Evolutionary conservation across 1,140 invertebrate genomes (phyloP).

Genomic region (Papilio glaucus): DNA sequence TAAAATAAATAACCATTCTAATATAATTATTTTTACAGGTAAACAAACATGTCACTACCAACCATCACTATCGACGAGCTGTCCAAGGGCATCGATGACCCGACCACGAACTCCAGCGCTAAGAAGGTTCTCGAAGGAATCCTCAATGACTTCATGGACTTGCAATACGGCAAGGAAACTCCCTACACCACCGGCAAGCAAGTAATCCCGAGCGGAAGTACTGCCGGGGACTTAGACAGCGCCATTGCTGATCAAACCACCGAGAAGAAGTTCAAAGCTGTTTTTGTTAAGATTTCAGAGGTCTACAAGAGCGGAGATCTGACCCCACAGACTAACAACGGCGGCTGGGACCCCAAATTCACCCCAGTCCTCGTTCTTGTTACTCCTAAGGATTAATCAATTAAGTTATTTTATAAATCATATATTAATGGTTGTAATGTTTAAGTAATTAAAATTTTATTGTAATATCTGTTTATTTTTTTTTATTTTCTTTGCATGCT

Average conservation of each 20-base stretch:
- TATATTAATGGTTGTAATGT: slow-evolving; percentile 37
- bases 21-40: slow-evolving; percentile 41
- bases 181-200: slow-evolving; percentile 73
- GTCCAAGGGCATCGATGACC: slow-evolving; percentile 57
- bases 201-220: slow-evolving; percentile 59
- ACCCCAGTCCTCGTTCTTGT: slow-evolving; percentile 69
- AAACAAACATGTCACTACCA: slow-evolving; percentile 60
- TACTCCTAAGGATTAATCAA: slow-evolving; percentile 58
- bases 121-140: slow-evolving; percentile 73
- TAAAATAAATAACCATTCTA: not conserved
- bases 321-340: slow-evolving; percentile 57
- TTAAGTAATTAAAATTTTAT: slow-evolving; percentile 38
- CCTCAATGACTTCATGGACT: slow-evolving; percentile 74
- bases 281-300: slow-evolving; percentile 65
- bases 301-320: slow-evolving; percentile 64
- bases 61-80: slow-evolving; percentile 67
- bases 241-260: slow-evolving; percentile 50
- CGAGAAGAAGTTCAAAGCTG: slow-evolving; percentile 61
- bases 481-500: not conserved
- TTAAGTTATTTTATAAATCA: slow-evolving; percentile 36
- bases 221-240: slow-evolving; percentile 63
- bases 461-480: not conserved
- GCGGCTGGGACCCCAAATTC: slow-evolving; percentile 70
- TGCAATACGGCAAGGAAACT: slow-evolving; percentile 67
- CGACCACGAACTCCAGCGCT: slow-evolving; percentile 49